These are phyloP conservation scores for Chorisops tibialis DNA, from an alignment of 2,888 invertebrate species.

Conservation along the genomic window DNA sequence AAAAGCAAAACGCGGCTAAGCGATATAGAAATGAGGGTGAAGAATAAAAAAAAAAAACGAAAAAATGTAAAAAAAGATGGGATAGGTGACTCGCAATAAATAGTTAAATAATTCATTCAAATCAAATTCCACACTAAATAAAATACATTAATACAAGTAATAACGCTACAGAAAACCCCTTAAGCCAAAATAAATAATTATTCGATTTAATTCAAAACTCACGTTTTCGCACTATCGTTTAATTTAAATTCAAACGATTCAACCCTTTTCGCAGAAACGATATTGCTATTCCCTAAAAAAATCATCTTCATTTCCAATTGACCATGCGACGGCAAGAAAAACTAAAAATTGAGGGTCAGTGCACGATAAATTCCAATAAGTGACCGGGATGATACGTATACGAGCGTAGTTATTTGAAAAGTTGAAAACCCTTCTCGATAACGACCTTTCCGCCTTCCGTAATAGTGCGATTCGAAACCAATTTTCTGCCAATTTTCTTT, in stretches of 20 bases:
- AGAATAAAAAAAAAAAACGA: too few relatives aligned
- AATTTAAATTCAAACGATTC: slow-evolving; percentile 11
- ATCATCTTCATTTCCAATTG: too few relatives aligned
- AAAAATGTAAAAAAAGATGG: too few relatives aligned
- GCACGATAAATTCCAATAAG: slow-evolving; percentile 15
- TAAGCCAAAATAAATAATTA: too few relatives aligned
- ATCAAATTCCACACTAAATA: too few relatives aligned
- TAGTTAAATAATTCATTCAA: too few relatives aligned
- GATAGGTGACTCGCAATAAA: too few relatives aligned
- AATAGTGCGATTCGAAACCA: slow-evolving; percentile 10
- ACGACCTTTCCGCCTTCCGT: neutral
- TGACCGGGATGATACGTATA: neutral
- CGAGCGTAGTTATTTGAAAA: too few relatives aligned
- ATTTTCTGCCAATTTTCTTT: slow-evolving; percentile 16
- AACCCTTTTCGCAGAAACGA: neutral
- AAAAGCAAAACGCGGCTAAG: too few relatives aligned
- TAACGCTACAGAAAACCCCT: too few relatives aligned
- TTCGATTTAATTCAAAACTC: neutral
- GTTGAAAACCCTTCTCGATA: slow-evolving; percentile 6
- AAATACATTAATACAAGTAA: too few relatives aligned
- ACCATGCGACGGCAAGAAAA: neutral
- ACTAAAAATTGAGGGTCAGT: neutral
- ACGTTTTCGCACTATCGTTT: slow-evolving; percentile 11
- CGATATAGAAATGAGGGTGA: too few relatives aligned
- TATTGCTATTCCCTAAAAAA: neutral